phyloP scores from a whole-genome alignment of 2,797 vertebrate species.

The Pteronotus mesoamericanus region DNA sequence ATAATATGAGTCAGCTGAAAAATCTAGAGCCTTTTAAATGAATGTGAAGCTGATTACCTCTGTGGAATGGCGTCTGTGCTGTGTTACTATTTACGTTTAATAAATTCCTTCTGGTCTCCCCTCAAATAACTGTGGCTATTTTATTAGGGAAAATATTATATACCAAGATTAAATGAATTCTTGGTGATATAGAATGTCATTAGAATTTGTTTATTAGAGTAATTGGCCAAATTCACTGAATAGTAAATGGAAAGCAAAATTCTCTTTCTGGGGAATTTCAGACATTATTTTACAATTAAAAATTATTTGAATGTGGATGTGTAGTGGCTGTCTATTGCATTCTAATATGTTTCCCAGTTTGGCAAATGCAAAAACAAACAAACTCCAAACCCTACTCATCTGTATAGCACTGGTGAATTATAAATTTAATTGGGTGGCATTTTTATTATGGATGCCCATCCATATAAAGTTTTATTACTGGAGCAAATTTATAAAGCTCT shows the following conservation, averaged over 20 bases:
- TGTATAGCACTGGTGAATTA: neutral
- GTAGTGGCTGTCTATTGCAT: neutral
- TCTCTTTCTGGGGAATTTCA: slow-evolving; percentile 9
- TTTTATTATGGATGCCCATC: neutral
- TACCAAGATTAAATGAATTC: neutral
- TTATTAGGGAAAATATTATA: neutral
- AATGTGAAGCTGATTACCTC: neutral
- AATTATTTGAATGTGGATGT: neutral
- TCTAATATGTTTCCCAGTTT: neutral
- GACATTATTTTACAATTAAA: neutral
- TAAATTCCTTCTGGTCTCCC: neutral
- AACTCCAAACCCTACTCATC: neutral
- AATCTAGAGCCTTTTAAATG: neutral
- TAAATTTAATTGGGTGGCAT: neutral
- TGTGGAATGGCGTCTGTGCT: neutral
- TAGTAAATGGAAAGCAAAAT: neutral
- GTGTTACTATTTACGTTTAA: too few species aligned
- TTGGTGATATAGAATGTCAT: neutral
- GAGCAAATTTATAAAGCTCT: neutral
- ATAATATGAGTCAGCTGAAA: neutral
- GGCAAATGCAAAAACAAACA: neutral
- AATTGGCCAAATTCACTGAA: neutral
- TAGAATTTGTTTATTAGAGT: neutral
- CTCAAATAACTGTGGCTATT: neutral
- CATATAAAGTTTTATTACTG: neutral